Evolutionary conservation across 1,140 invertebrate species (phyloP).

Genomic region (Danaus melanippus): DNA sequence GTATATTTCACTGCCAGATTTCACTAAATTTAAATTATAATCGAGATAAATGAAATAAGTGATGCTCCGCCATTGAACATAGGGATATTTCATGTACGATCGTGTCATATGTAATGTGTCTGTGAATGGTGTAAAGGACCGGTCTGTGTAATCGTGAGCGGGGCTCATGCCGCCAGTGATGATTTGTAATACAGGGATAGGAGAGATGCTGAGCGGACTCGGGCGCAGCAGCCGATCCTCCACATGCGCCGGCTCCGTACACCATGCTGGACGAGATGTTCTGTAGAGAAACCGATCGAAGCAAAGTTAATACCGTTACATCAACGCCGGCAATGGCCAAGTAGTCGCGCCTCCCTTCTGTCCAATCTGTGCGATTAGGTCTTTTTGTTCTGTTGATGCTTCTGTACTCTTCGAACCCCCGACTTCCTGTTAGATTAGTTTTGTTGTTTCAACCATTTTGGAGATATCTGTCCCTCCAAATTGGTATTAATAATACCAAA

Average conservation of each 20-base stretch:
- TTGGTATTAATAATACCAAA: conserved; percentile 13
- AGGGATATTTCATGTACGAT: too few relatives aligned
- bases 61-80: conserved; percentile 23
- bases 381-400: conserved; percentile 67
- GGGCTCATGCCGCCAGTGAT: conserved; percentile 54
- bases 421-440: conserved; percentile 55
- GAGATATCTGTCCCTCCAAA: conserved; percentile 22
- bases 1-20: too few relatives aligned
- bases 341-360: conserved; percentile 69
- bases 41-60: too few relatives aligned
- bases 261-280: conserved; percentile 82
- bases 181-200: conserved; percentile 65
- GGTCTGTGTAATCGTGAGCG: not conserved
- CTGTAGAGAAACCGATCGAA: conserved; percentile 66
- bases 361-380: conserved; percentile 67
- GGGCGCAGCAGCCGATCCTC: conserved; percentile 52
- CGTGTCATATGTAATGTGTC: too few relatives aligned
- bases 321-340: conserved; percentile 63
- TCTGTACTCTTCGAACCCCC: conserved; percentile 48
- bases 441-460: conserved; percentile 25
- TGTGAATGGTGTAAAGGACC: too few relatives aligned
- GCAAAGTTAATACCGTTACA: conserved; percentile 70
- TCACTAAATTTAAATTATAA: too few relatives aligned
- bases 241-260: conserved; percentile 80
- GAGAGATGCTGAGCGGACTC: conserved; percentile 52